Percentiles rank a stretch among this genome's conserved stretches.
Conservation (phyloP, 2,888 invertebrate genomes). For the Linnaemya vulpina region DNA sequence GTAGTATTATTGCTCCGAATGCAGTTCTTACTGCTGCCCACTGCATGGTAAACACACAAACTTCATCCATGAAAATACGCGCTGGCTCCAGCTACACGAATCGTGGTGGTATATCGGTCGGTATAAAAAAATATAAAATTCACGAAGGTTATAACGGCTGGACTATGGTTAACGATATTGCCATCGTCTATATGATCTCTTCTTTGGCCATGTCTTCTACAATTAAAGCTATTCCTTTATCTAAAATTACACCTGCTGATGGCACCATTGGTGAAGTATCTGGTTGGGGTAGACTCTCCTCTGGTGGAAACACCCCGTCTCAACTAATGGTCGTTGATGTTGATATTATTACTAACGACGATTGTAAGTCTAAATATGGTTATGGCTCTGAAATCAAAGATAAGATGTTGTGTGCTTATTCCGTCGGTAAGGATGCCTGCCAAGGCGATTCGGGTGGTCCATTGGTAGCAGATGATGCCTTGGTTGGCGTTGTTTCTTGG, state of each 20-base stretch:
- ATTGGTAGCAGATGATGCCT: constrained; percentile 74
- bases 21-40: constrained; percentile 86
- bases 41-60: constrained; percentile 82
- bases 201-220: constrained; percentile 81
- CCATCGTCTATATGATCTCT: constrained; percentile 83
- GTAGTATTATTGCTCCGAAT: constrained; percentile 83
- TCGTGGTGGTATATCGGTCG: constrained; percentile 74
- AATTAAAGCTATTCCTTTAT: constrained; percentile 82
- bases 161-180: constrained; percentile 85
- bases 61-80: constrained; percentile 80
- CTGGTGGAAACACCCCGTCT: neutral
- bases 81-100: constrained; percentile 84
- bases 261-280: constrained; percentile 63
- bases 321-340: constrained; percentile 82
- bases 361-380: constrained; percentile 83
- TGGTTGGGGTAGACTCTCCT: constrained; percentile 73
- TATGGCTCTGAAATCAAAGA: constrained; percentile 74
- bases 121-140: constrained; percentile 73
- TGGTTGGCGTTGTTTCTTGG: constrained; percentile 80
- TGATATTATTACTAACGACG: constrained; percentile 78
- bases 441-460: constrained; percentile 81
- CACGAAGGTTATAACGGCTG: constrained; percentile 81
- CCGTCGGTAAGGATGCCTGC: constrained; percentile 76
- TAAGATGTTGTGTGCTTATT: constrained; percentile 77
- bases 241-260: constrained; percentile 72